These are phyloP conservation scores for Harmothoe impar DNA, from an alignment of 2,888 invertebrate genomes.

Conservation along the genomic window DNA sequence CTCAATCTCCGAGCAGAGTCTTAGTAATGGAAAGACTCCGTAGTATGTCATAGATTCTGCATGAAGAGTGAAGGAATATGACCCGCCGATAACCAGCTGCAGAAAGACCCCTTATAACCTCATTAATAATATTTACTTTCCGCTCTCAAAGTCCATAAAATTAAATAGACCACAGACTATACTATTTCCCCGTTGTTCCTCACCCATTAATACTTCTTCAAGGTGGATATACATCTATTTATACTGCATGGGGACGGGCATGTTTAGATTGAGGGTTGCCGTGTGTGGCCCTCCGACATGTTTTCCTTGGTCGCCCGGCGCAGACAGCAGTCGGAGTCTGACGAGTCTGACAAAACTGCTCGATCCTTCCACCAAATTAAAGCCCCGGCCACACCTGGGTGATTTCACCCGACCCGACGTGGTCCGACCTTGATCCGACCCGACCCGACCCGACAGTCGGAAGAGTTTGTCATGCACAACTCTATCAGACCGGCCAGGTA, in stretches of 20 bases:
- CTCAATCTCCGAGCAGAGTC: not conserved
- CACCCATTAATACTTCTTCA: not conserved
- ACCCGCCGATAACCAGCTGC: slow-evolving; percentile 7
- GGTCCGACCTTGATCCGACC: too few relatives aligned
- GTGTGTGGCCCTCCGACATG: slow-evolving; percentile 56
- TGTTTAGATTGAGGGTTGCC: slow-evolving; percentile 46
- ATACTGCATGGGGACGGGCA: slow-evolving; percentile 20
- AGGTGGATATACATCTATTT: not conserved
- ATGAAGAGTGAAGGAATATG: not conserved
- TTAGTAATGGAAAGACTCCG: too few relatives aligned
- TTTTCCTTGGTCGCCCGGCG: slow-evolving; percentile 51
- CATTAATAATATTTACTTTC: not conserved
- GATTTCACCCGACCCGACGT: too few relatives aligned
- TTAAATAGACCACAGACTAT: not conserved
- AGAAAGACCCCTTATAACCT: not conserved
- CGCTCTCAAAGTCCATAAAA: not conserved
- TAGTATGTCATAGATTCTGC: slow-evolving; percentile 6
- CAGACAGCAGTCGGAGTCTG: slow-evolving; percentile 35
- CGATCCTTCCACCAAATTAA: not conserved
- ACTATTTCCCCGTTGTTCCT: not conserved
- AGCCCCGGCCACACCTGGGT: too few relatives aligned
- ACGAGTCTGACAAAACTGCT: not conserved
- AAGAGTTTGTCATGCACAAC: too few relatives aligned
- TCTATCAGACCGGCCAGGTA: too few relatives aligned
- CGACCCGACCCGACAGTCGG: too few relatives aligned